Conservation (phyloP, 2,113 vertebrate species). For the Megalops atlanticus region DNA sequence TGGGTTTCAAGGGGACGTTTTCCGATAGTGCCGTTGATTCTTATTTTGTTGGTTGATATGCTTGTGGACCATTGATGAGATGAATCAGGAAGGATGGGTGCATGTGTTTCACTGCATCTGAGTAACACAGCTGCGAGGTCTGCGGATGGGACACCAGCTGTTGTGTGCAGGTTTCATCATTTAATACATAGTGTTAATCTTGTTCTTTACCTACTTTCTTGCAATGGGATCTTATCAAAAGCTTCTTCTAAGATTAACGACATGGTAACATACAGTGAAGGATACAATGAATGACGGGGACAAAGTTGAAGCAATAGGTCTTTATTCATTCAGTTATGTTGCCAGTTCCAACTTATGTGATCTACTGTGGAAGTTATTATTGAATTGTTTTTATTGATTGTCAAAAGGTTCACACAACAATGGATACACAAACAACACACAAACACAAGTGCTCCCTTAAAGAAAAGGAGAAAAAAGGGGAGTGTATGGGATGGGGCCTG, state of each 20-base stretch:
- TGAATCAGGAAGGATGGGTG: not conserved
- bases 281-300: too few species aligned
- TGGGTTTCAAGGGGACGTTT: constrained; percentile 10
- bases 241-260: not conserved
- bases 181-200: not conserved
- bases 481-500: too few species aligned
- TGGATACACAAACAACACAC: too few species aligned
- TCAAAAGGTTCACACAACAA: too few species aligned
- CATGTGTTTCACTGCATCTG: not conserved
- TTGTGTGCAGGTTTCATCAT: not conserved
- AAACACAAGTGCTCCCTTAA: too few species aligned
- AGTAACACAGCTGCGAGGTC: not conserved
- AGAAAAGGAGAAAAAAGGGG: too few species aligned
- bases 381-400: too few species aligned
- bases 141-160: not conserved
- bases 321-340: too few species aligned
- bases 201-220: not conserved
- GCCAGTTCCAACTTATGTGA: not conserved
- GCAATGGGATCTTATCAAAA: not conserved
- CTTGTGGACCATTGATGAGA: not conserved
- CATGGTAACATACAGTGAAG: too few species aligned
- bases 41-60: constrained; percentile 1
- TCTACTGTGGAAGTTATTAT: not conserved
- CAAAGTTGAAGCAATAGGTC: too few species aligned
- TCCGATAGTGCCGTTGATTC: constrained; percentile 3